Evolutionary conservation across 1,140 invertebrate species (phyloP).

Genomic region (Cryptotermes secundus): DNA sequence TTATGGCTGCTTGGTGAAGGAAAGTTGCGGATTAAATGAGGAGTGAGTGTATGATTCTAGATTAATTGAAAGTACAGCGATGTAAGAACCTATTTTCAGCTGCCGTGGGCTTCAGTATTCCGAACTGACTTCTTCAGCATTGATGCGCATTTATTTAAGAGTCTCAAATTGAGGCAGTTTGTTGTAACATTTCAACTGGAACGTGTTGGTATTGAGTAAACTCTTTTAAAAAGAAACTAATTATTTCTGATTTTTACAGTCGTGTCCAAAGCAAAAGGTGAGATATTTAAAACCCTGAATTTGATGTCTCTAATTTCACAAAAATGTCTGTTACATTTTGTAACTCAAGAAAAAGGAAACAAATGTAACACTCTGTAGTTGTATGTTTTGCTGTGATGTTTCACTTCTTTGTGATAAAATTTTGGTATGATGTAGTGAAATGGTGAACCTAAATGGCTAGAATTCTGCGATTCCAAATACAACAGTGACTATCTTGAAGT

Average conservation of each 20-base stretch:
- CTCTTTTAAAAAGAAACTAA: background rate
- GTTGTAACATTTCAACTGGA: background rate
- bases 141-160: background rate
- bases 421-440: background rate
- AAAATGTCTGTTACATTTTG: background rate
- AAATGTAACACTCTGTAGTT: background rate
- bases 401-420: background rate
- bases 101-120: background rate
- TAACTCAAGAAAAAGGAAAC: too few species aligned
- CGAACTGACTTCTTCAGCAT: background rate
- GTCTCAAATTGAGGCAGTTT: background rate
- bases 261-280: background rate
- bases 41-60: background rate
- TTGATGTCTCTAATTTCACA: background rate
- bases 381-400: background rate
- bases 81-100: background rate
- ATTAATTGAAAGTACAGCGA: background rate
- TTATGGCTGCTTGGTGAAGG: slow-evolving; percentile 88
- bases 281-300: background rate
- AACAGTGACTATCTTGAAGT: background rate
- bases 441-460: background rate
- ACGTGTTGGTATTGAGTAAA: background rate
- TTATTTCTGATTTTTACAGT: background rate
- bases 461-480: background rate
- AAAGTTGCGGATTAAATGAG: slow-evolving; percentile 48